Conservation (phyloP, 2,113 vertebrate species). For the Scomber scombrus region DNA sequence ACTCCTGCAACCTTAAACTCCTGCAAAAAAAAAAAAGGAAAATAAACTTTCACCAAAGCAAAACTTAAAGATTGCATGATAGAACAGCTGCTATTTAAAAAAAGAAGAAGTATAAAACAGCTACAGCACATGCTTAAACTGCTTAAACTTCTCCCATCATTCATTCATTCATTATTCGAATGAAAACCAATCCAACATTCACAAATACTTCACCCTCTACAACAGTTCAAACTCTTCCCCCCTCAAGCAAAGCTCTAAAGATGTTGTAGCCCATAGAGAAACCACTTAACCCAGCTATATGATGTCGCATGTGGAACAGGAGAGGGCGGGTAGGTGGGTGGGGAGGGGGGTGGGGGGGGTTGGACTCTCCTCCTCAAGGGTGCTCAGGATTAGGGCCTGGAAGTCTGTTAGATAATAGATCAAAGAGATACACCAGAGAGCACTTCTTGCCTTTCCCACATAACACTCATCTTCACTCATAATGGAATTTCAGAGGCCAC, state of each 20-base stretch:
- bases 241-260: background rate
- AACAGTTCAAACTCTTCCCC: background rate
- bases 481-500: conserved; percentile 64
- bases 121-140: background rate
- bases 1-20: conserved; percentile 44
- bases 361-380: conserved; percentile 64
- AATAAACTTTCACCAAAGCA: background rate
- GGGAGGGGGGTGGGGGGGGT: background rate
- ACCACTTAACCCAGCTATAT: conserved; percentile 62
- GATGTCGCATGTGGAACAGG: conserved; percentile 65
- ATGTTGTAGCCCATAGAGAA: conserved; percentile 47
- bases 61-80: conserved; percentile 1
- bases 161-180: background rate
- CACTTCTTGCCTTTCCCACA: conserved; percentile 71
- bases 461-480: conserved; percentile 64
- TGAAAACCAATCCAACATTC: background rate
- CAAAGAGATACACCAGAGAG: conserved; percentile 79
- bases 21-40: conserved; percentile 9
- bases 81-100: background rate
- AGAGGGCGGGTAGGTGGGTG: background rate
- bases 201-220: background rate
- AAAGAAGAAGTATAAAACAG: background rate
- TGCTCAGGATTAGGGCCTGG: conserved; percentile 80
- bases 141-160: background rate
- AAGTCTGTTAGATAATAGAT: conserved; percentile 85